Base-by-base conservation (phyloP, 2,113 vertebrate genomes). In the Tinamus guttatus region DNA sequence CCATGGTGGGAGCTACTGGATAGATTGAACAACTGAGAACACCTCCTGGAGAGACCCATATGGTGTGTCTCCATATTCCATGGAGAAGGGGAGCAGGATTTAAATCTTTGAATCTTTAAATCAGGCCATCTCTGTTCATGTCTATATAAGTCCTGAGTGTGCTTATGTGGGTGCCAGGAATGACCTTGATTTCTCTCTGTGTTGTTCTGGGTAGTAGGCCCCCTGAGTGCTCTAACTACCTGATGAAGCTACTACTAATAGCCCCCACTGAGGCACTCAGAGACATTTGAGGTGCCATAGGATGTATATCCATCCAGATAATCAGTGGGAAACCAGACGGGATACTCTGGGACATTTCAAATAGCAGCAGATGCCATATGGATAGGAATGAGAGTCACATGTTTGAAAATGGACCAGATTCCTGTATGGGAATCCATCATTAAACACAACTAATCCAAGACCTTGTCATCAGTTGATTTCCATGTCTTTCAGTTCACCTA, bases 161-260 rank as follows among this genome's bases (percentile, higher is more conserved):
- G 27, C 30, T 49, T 38, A 47, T 5, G 27, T 27, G 34, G 49
- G 17, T 43, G 18, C 2, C 15, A 71, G 13, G 5, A 52, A 16
- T 36, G 10, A 6, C 3, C 34, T 5, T 22, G 13, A 54, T 81
- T 40, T n/a, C 24, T 40, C 27, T 63, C 18, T 59, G 15, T 54
- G 27, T 6, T 51, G 34, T 13, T 2, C 0, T 13, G 2, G 38
- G 41, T 47, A 32, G 17, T 15, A 2, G 4, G 8, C 0, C 14
- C 5, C 47, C 41, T 58, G 7, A 9, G 7, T 38, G 49, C 47
- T 20, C 13, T 7, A 58, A 27, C 4, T 85, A 25, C 20, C 17
- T 81, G 8, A 75, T 56, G 20, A 62, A 92, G 10, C 3, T 41
- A 11, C 14, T 4, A 45, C 21, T 68, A 5, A 86, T 17, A 88